Conservation (phyloP, 2,888 invertebrate species). For the Heliconius cydno region DNA sequence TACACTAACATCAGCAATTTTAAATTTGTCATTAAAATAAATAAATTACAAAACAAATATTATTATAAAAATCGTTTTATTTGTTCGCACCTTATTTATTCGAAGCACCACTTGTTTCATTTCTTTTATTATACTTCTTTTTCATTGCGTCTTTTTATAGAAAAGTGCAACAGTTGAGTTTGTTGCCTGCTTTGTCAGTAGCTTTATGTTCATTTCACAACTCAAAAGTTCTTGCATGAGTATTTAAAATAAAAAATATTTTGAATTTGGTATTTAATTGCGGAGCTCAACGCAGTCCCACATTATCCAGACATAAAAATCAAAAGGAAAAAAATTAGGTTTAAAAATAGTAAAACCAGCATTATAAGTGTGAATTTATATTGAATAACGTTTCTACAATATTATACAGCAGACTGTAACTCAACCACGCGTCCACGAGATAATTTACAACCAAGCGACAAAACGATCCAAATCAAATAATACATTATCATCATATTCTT, state of each 20-base stretch:
- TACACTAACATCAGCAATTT: not conserved
- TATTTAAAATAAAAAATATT: too few relatives aligned
- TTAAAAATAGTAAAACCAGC: constrained; percentile 32
- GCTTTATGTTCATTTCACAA: not conserved
- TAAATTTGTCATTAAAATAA: not conserved
- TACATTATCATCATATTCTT: constrained; percentile 25
- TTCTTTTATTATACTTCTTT: too few relatives aligned
- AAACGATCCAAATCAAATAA: constrained; percentile 48
- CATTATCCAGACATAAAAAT: too few relatives aligned
- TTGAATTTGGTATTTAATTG: too few relatives aligned
- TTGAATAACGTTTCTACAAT: constrained; percentile 81
- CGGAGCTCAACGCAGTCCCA: too few relatives aligned
- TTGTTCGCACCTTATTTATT: not conserved
- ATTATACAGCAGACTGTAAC: constrained; percentile 76
- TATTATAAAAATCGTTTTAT: not conserved
- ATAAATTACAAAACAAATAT: not conserved
- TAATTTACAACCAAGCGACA: constrained; percentile 50
- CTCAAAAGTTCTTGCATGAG: too few relatives aligned
- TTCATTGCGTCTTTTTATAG: not conserved
- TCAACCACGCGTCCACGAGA: constrained; percentile 53
- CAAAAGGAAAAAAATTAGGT: not conserved
- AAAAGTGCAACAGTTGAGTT: not conserved
- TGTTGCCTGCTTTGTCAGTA: not conserved
- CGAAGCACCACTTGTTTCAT: too few relatives aligned
- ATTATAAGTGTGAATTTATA: constrained; percentile 77